These are phyloP conservation scores for Caenorhabditis sp. DNA, from an alignment of 2,888 invertebrate species.

Conservation along the genomic window DNA sequence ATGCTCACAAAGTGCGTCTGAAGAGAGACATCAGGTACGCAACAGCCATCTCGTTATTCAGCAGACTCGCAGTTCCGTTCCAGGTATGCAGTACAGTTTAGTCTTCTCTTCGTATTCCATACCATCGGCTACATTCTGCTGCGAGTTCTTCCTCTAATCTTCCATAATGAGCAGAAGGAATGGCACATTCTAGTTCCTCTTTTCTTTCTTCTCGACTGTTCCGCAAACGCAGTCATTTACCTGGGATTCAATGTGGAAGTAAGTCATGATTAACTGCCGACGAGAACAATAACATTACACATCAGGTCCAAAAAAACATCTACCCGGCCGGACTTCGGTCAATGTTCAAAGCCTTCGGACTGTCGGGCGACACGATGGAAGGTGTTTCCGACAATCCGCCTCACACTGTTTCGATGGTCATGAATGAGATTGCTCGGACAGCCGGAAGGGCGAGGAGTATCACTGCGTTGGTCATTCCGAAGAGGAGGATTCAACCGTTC, in stretches of 20 bases:
- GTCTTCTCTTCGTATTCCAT: background rate
- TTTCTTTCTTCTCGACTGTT: background rate
- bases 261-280: background rate
- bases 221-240: constrained; percentile 18
- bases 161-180: background rate
- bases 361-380: too few species aligned
- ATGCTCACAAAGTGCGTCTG: background rate
- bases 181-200: background rate
- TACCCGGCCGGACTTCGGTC: background rate
- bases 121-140: background rate
- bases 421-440: background rate
- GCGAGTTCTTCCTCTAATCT: background rate
- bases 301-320: background rate
- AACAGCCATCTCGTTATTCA: too few species aligned
- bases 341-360: background rate
- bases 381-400: background rate
- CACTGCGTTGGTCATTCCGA: background rate
- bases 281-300: background rate
- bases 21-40: constrained; percentile 25
- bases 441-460: background rate
- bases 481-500: background rate
- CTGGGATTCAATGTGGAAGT: constrained; percentile 16
- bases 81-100: background rate
- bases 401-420: too few species aligned
- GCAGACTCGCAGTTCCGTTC: too few species aligned